These are phyloP conservation scores for Orchestia grillus DNA, from an alignment of 1,140 invertebrate genomes.

Conservation along the genomic window DNA sequence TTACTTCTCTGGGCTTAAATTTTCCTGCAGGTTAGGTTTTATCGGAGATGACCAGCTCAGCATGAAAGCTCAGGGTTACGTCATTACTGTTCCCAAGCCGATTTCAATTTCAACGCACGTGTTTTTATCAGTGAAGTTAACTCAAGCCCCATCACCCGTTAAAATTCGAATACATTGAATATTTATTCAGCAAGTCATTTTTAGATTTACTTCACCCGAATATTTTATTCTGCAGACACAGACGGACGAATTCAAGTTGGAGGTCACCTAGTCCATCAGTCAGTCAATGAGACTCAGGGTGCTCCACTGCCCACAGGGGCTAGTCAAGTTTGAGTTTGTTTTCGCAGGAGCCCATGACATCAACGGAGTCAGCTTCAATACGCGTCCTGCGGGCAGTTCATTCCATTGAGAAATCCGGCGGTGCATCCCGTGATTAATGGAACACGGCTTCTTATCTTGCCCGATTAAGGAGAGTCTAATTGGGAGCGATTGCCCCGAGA, in stretches of 20 bases:
- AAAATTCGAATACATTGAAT: neutral
- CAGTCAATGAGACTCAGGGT: neutral
- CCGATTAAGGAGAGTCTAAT: slow-evolving; percentile 48
- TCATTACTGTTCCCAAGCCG: no score
- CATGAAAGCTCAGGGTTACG: no score
- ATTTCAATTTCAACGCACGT: no score
- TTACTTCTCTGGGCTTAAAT: no score
- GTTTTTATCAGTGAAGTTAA: no score
- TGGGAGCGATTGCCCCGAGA: slow-evolving; percentile 33
- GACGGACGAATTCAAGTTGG: neutral
- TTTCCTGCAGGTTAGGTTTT: no score
- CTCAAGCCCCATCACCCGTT: neutral
- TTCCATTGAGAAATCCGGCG: neutral
- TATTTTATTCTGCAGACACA: neutral
- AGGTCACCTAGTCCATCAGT: neutral
- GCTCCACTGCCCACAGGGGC: neutral
- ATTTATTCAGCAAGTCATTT: neutral
- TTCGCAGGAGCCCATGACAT: neutral
- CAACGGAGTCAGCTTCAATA: neutral
- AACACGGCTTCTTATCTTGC: slow-evolving; percentile 13
- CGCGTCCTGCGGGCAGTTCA: neutral
- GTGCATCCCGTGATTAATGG: slow-evolving; percentile 46
- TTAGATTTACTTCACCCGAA: neutral
- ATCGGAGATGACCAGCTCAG: no score
- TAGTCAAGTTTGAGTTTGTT: neutral